phyloP scores from a whole-genome alignment of 2,888 invertebrate genomes.

The Rotaria socialis region DNA sequence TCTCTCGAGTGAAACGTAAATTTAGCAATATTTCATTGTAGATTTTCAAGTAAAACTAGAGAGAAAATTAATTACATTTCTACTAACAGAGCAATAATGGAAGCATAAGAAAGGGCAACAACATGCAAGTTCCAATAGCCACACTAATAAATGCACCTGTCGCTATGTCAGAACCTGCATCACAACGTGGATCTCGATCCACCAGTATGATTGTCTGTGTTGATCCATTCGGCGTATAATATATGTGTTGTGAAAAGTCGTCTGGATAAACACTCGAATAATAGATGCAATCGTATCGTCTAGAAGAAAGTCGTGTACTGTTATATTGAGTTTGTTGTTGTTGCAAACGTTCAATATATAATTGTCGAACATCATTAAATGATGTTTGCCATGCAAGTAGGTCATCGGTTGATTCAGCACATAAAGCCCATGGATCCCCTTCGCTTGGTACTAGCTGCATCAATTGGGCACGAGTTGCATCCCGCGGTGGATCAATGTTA shows the following conservation, averaged over 20 bases:
- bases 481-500: neutral
- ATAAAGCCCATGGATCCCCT: neutral
- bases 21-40: neutral
- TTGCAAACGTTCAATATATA: neutral
- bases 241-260: neutral
- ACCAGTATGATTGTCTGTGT: neutral
- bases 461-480: neutral
- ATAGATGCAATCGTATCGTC: neutral
- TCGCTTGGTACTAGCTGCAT: neutral
- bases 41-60: neutral
- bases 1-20: neutral
- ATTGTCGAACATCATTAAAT: neutral
- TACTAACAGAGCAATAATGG: neutral
- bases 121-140: neutral
- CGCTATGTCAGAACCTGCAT: neutral
- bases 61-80: neutral
- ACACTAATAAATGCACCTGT: neutral
- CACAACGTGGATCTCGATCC: neutral
- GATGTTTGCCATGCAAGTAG: slow-evolving; percentile 12
- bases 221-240: neutral
- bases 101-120: neutral
- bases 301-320: neutral
- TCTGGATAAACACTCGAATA: neutral
- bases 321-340: neutral
- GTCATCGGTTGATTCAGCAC: neutral